These are phyloP conservation scores for Archips xylosteana DNA, from an alignment of 2,888 invertebrate species.

Conservation along the genomic window DNA sequence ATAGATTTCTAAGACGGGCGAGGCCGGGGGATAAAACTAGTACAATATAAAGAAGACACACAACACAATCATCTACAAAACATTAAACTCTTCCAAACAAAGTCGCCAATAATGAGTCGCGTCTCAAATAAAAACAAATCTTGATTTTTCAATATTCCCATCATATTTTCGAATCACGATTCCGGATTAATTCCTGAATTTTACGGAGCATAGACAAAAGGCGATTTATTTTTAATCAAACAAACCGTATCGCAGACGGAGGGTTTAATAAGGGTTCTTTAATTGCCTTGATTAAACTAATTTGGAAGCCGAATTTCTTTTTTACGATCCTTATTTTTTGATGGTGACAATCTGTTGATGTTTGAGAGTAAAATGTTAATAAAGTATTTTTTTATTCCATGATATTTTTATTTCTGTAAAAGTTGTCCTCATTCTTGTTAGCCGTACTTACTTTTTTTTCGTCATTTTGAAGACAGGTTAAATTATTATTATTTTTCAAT, in stretches of 20 bases:
- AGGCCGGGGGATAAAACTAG: too few species aligned
- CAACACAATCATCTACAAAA: neutral
- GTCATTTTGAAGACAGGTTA: too few species aligned
- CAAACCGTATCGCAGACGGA: constrained; percentile 33
- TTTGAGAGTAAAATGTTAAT: constrained; percentile 46
- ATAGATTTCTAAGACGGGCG: too few species aligned
- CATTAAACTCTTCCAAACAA: neutral
- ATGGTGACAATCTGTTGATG: constrained; percentile 22
- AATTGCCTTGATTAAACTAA: constrained; percentile 42
- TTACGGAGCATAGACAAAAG: constrained; percentile 42
- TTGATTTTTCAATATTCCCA: constrained; percentile 14
- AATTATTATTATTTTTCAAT: too few species aligned
- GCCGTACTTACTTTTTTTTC: too few species aligned
- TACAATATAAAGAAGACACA: too few species aligned
- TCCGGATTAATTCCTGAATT: constrained; percentile 14
- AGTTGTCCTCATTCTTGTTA: too few species aligned
- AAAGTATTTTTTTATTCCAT: constrained; percentile 30
- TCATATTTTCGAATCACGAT: constrained; percentile 17
- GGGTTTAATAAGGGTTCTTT: constrained; percentile 36
- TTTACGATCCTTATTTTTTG: constrained; percentile 29
- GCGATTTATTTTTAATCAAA: constrained; percentile 55
- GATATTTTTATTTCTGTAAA: neutral
- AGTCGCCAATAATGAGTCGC: too few species aligned
- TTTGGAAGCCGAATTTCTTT: constrained; percentile 27
- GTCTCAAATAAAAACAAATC: neutral